A percentile compares a stretch with the other conserved stretches of the same genome.
phyloP scores from a whole-genome alignment of 2,888 invertebrate species.

The Adelognathus sp. region DNA sequence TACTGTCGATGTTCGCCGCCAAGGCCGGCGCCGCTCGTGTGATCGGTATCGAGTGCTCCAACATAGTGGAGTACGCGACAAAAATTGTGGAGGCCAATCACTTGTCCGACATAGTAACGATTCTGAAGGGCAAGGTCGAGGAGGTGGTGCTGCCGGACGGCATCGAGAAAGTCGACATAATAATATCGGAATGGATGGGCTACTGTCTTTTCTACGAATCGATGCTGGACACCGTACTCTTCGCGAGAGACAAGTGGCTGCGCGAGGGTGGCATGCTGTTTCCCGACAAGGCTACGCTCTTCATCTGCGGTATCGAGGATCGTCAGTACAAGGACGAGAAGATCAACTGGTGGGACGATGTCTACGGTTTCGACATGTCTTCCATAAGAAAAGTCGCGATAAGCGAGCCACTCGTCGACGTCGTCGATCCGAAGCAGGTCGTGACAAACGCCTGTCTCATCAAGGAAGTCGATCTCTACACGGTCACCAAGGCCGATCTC shows the following conservation, averaged over 20 bases:
- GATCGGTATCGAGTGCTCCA: slow-evolving; percentile 98
- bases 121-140: slow-evolving; percentile 96
- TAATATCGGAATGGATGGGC: slow-evolving; percentile 92
- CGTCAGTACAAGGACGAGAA: slow-evolving; percentile 99
- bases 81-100: slow-evolving; percentile 96
- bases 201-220: slow-evolving; percentile 98
- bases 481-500: slow-evolving; percentile 97
- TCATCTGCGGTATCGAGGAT: slow-evolving; percentile 96
- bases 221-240: slow-evolving; percentile 99
- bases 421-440: slow-evolving; percentile 99
- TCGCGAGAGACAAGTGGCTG: slow-evolving; percentile 99
- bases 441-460: slow-evolving; percentile 97
- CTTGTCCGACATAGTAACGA: slow-evolving; percentile 90
- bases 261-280: slow-evolving; percentile 95
- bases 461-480: slow-evolving; percentile 99
- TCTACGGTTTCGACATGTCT: slow-evolving; percentile 99
- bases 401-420: slow-evolving; percentile 98
- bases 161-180: slow-evolving; percentile 96
- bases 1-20: slow-evolving; percentile 99
- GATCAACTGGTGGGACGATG: slow-evolving; percentile 99
- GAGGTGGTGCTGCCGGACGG: slow-evolving; percentile 96
- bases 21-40: slow-evolving; percentile 98
- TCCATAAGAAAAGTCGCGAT: slow-evolving; percentile 99
- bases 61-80: slow-evolving; percentile 98
- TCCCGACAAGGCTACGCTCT: slow-evolving; percentile 96